Base-by-base conservation (phyloP, 2,888 invertebrate genomes). In the Coleophora deauratella region DNA sequence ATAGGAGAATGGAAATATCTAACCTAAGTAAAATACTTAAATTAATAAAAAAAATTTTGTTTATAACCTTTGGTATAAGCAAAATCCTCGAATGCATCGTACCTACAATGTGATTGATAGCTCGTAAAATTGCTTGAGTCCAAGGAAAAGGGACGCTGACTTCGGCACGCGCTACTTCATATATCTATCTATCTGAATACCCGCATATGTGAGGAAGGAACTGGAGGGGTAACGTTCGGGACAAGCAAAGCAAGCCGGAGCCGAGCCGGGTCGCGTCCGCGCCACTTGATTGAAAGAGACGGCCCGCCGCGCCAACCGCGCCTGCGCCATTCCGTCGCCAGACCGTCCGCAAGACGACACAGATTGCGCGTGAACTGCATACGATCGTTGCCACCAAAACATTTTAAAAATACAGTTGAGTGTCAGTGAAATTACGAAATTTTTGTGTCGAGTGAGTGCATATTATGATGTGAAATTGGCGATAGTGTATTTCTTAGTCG, bases 401-500 rank as follows among this genome's bases (percentile, higher is more conserved):
- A 14, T 14, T 34, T 7, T 2, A 9, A 34, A 14, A 14, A 3
- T 13, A 13, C 10, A 9, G 34, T 15, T 34, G 13, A 12, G 32
- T 32, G 32, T 32, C 10, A 4, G 13, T n/a, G 33, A 33, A 33
- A 21, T 21, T 21, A 21, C 34, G 11, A 41, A 35, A 30, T 27
- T 40, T 27, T 37, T 28, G 34, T 31, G 32, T 33, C 36, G 15
- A 21, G 32, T 41, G 39, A 42, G 38, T 33, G n/a, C n/a, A n/a
- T 21, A 30, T 38, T 47, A 52, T 50, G 43, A 62, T 62, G 74
- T 74, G 70, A 66, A 62, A 62, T 57, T 58, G 55, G 72, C 74
- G 74, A 80, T 76, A 80, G 80, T 78, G 65, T 48, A 56, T 66
- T 72, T 73, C 72, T 70, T 68, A 67, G 63, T 63, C 57, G 54